Evolutionary conservation across 2,797 vertebrate species (phyloP), one percentile per base, ranked within the genome.

Genomic region (Spatula versicolor): DNA sequence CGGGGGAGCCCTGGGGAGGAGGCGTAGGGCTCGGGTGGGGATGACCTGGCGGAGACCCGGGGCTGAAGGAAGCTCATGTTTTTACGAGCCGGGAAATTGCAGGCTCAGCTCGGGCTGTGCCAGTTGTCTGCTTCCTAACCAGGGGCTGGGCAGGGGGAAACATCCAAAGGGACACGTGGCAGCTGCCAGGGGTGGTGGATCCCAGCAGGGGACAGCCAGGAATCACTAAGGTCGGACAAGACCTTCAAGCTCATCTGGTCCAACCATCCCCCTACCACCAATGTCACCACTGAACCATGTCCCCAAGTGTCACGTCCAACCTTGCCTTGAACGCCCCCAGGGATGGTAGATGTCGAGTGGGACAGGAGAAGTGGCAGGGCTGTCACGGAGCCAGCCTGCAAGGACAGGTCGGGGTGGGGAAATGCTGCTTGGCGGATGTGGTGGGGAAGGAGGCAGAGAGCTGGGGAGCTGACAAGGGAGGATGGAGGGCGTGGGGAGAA

Each of bases 81-180:
- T 96, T 96, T 95, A 97, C 54, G 81, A 93, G 93, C 50, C 93
- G 96, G 95, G 96, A 97, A 96, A 96, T 95, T 94, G 91, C 94
- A 96, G 92, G 87, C 92, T 94, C 80, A 87, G 91, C 91, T 86
- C n/a, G 25, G 90, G 73, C 68, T 1, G 14, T 88, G 84, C 84
- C 71, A 95, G 62, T 94, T 48, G 48, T 48, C 48, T 48, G 48
- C 48, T 48, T 48, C 48, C 48, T 52, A 90, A 86, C 37, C 33
- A 9, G 86, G 31, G 31, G 55, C 90, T 77, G 7, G 0, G 59
- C n/a, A 50, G n/a, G 77, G 63, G 45, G 63, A 59, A 26, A 41
- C 0, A 2, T 2, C 11, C 4, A 6, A 0, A 11, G 77, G 82
- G 73, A 41, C 7, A 50, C 39, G 80, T 11, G 68, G 74, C 58